A percentile compares a stretch with the other conserved stretches of the same genome.
Evolutionary conservation across 2,113 vertebrate species (phyloP).

Genomic region (Ceyx melanurus): DNA sequence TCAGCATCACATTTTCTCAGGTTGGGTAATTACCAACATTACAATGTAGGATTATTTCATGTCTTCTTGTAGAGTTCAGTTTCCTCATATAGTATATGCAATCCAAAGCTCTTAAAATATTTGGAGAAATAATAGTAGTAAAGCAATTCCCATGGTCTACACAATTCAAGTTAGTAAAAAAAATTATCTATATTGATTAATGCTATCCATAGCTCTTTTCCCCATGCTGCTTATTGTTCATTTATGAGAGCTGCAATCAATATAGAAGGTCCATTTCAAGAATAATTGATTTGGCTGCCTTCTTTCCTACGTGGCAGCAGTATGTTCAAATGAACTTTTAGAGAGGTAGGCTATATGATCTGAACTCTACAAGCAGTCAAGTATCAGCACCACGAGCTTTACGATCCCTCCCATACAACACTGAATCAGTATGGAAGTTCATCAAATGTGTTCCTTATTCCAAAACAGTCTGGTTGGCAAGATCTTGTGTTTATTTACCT

Average conservation of each 20-base stretch:
- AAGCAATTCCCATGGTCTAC: background rate
- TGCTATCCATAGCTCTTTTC: background rate
- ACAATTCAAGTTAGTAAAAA: background rate
- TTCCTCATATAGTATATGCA: background rate
- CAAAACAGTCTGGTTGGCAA: background rate
- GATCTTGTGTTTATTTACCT: background rate
- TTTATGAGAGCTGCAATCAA: background rate
- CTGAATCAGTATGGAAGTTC: background rate
- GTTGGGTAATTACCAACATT: background rate
- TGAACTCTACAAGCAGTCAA: background rate
- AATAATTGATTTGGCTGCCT: background rate
- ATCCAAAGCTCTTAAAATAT: background rate
- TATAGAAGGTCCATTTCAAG: background rate
- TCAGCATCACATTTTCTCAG: background rate
- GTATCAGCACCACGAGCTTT: background rate
- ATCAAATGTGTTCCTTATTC: background rate
- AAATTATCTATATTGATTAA: background rate
- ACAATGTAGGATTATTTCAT: background rate
- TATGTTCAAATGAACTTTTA: background rate
- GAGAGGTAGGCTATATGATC: background rate
- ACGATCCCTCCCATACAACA: background rate
- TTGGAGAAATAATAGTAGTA: background rate
- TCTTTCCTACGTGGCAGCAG: background rate
- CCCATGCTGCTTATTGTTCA: background rate
- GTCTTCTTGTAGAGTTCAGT: background rate